Evolutionary conservation across 2,888 invertebrate genomes (phyloP).

Genomic region (Ernsta delagoae): DNA sequence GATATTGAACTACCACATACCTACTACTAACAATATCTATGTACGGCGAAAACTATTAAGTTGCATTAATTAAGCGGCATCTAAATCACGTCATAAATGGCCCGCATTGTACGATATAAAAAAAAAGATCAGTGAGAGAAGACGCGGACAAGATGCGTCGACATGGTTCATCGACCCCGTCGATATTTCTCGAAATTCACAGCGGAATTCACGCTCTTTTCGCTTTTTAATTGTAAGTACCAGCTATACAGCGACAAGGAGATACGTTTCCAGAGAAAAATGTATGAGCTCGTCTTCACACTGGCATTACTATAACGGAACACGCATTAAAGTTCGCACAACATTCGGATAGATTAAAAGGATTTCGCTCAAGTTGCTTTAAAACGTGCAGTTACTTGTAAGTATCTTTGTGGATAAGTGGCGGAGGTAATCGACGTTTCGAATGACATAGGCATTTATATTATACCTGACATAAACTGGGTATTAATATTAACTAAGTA

Average conservation of each 20-base stretch:
- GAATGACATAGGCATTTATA: background rate
- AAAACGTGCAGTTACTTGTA: background rate
- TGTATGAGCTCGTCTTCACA: constrained; percentile 63
- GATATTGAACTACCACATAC: no score
- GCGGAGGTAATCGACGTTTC: background rate
- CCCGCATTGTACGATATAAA: constrained; percentile 65
- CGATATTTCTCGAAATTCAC: constrained; percentile 83
- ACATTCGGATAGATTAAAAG: constrained; percentile 53
- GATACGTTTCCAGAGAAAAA: constrained; percentile 78
- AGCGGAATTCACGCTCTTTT: constrained; percentile 80
- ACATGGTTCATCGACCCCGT: constrained; percentile 79
- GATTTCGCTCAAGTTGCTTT: background rate
- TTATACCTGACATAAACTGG: background rate
- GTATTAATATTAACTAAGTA: no score
- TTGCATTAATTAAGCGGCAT: constrained; percentile 32
- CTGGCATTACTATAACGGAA: constrained; percentile 77
- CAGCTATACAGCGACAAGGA: constrained; percentile 76
- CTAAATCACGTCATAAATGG: constrained; percentile 53
- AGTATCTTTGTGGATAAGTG: no score
- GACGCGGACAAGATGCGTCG: constrained; percentile 79
- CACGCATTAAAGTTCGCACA: constrained; percentile 71
- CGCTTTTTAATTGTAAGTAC: constrained; percentile 83
- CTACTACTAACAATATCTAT: no score
- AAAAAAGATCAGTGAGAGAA: constrained; percentile 69
- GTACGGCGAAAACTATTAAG: no score